Base-by-base conservation (phyloP, 2,113 vertebrate genomes). In the Paradisaea rubra region DNA sequence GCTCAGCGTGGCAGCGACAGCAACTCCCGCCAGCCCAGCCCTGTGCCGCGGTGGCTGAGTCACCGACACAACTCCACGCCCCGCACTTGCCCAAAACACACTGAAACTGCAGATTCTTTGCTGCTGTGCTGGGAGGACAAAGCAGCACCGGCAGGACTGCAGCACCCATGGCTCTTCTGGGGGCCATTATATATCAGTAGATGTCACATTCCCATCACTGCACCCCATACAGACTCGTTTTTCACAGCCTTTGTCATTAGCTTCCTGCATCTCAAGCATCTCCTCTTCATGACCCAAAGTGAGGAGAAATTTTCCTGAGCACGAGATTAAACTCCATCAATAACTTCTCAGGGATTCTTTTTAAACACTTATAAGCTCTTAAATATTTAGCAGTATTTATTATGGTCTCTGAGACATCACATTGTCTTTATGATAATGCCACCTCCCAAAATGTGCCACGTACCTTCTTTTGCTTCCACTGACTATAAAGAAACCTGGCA, bases 371-470 rank as follows among this genome's bases (percentile, higher is more conserved):
- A 92, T 89, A 33, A 93, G 53, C 39, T 61, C 41, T 94, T 97
- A 93, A 96, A 95, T 96, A 95, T 95, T 97, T 96, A 96, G 41
- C 74, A 95, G 71, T 41, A 23, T 82, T 88, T 95, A 72, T 87
- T 81, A 90, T 2, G 3, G 81, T 79, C 65, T 49, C 87, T 39
- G 42, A 93, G 65, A 76, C 74, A 79, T 12, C 49, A 50, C 28
- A 71, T 33, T 86, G 39, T 88, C 64, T 96, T 89, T 80, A 68
- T 81, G 71, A 93, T 79, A 94, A 79, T 65, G 69, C 72, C 47
- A 79, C 60, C 49, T 94, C 85, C 44, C 60, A 22, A 86, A 91
- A 56, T 7, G 13, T 53, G 45, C 81, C 89, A 64, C 3, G 2
- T 66, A 37, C 52, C 33, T 53, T 54, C 57, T 72, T 33, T 81